A percentile compares a stretch with the other conserved stretches of the same genome.
Conservation (phyloP, 2,888 invertebrate genomes). For the Acleris emargana region DNA sequence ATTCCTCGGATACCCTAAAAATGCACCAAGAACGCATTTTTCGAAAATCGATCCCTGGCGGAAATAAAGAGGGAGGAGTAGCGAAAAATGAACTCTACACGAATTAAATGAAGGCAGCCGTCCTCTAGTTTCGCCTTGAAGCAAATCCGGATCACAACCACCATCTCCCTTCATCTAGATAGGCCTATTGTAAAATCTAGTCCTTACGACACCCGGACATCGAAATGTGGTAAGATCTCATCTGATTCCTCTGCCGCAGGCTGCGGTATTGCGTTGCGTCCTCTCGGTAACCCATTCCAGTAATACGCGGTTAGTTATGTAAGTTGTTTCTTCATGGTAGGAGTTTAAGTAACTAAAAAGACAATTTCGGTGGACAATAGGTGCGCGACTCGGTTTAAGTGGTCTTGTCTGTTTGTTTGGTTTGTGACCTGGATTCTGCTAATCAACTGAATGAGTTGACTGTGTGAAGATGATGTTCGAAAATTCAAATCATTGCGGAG, state of each 20-base stretch:
- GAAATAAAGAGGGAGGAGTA: no score
- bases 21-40: no score
- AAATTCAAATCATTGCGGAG: no score
- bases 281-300: constrained; percentile 1
- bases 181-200: neutral
- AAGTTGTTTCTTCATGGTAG: constrained; percentile 19
- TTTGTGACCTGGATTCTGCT: neutral
- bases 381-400: neutral
- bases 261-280: constrained; percentile 18
- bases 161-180: neutral
- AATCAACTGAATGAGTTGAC: no score
- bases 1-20: no score
- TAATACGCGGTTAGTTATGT: constrained; percentile 22
- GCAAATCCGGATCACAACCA: no score
- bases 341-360: constrained; percentile 4
- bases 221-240: constrained; percentile 13
- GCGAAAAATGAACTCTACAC: no score
- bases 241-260: constrained; percentile 18
- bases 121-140: no score
- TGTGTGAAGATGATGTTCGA: no score
- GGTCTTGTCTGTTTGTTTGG: neutral
- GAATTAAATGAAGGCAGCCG: no score
- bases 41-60: no score
- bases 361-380: neutral
- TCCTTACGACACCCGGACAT: constrained; percentile 16